phyloP scores from a whole-genome alignment of 2,888 invertebrate genomes.

The Nomada ruficornis region DNA sequence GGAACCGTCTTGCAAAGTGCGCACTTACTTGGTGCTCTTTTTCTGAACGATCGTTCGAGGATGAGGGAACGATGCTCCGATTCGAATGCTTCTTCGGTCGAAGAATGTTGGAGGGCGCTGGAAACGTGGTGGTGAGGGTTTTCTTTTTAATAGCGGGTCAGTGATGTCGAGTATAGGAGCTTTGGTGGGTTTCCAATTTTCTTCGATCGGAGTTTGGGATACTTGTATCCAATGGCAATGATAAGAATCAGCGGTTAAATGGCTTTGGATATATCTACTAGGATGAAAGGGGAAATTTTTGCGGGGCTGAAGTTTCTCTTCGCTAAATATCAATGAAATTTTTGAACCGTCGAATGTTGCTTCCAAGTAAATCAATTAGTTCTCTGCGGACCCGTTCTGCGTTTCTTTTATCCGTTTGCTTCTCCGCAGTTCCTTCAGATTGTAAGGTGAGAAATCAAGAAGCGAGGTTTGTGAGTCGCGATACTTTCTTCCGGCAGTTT shows the following conservation, averaged over 20 bases:
- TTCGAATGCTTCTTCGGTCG: neutral
- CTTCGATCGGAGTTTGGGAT: neutral
- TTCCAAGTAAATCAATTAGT: no score
- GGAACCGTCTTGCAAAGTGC: neutral
- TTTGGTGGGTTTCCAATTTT: conserved; percentile 18
- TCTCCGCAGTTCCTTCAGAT: no score
- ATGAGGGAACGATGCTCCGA: neutral
- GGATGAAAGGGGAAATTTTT: neutral
- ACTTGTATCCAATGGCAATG: neutral
- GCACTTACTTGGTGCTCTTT: no score
- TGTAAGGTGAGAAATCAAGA: no score
- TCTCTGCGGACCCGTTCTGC: no score
- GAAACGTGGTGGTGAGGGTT: neutral
- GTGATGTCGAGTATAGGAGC: neutral
- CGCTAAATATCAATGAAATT: no score
- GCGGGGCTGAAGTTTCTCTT: no score
- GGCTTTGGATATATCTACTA: no score
- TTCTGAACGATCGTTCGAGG: neutral
- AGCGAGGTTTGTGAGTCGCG: neutral
- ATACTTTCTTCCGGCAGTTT: neutral
- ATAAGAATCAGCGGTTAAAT: neutral
- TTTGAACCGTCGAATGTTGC: no score
- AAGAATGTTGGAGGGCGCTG: neutral
- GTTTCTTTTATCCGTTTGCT: no score
- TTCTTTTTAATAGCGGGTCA: neutral